phyloP scores from a whole-genome alignment of 2,113 vertebrate genomes.

The Psittacula cyanocephala region DNA sequence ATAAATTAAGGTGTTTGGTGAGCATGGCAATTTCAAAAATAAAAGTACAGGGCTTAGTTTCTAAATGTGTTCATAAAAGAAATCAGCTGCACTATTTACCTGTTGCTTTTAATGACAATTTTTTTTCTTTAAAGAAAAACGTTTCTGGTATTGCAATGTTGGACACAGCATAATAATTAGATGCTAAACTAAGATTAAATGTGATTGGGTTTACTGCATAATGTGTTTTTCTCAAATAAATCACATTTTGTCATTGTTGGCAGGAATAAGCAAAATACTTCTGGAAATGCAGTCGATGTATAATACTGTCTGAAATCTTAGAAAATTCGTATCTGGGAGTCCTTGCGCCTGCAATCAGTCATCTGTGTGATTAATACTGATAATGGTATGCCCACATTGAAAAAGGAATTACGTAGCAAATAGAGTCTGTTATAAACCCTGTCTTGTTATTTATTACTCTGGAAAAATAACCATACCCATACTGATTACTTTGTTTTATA shows the following conservation, averaged over 20 bases:
- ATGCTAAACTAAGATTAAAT: not conserved
- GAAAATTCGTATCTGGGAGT: not conserved
- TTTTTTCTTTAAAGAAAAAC: not conserved
- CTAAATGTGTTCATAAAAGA: not conserved
- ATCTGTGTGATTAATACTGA: not conserved
- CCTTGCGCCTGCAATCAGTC: not conserved
- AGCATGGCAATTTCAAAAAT: not conserved
- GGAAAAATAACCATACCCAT: not conserved
- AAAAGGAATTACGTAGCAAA: not conserved
- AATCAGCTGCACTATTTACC: not conserved
- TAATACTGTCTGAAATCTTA: not conserved
- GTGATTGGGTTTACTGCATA: not conserved
- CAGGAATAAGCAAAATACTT: not conserved
- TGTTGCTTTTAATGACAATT: not conserved
- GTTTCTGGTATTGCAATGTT: not conserved
- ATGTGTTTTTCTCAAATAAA: not conserved
- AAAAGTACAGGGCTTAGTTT: not conserved
- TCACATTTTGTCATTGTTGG: not conserved
- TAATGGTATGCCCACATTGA: not conserved
- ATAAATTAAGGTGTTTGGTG: not conserved
- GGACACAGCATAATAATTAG: not conserved
- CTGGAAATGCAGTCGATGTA: not conserved
- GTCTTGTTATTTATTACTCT: not conserved
- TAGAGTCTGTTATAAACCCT: not conserved
- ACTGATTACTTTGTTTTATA: not conserved